Base-by-base conservation (phyloP, 2,888 invertebrate species). In the Eutolmus rufibarbis region DNA sequence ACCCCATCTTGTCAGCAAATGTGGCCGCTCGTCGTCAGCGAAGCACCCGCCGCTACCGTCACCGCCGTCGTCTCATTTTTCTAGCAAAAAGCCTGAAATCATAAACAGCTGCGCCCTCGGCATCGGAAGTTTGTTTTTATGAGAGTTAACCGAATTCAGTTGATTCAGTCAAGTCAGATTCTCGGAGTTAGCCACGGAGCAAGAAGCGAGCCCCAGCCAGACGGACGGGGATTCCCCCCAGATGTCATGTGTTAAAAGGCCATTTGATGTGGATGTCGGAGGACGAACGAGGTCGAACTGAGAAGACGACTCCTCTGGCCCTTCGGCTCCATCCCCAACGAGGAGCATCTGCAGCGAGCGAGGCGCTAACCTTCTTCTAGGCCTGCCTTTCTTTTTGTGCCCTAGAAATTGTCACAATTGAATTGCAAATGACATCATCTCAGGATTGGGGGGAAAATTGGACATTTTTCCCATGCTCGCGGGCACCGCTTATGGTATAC, bases 401-500 rank as follows among this genome's bases (percentile, higher is more conserved):
- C 40, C 37, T 9, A 28, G 19, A 84, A 84, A 84, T 84, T 84
- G 82, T 66, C 66, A 84, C 82, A 66, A 84, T 84, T 84, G 82
- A 84, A 84, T 84, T 84, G 82, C 82, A 84, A 84, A 84, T 84
- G 82, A 84, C 82, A 84, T 84, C 82, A 84, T 66, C 66, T 84
- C 82, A 40, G 66, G 66, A 84, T 84, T 40, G 19, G 66, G 82
- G 40, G 66, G 40, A 40, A 84, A 84, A 84, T 84, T 84, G 66
- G 82, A 84, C 57, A 66, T 37, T 84, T 66, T 79, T 84, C 40
- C 37, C 82, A 79, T 51, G 7, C 23, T 37, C 40, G 9, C n/a
- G 43, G 43, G 43, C 19, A 5, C n/a, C 1, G 37, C 23, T 19
- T 46, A 19, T 43, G 40, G 37, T 23, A n/a, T 40, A 23, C 43